Evolutionary conservation across 1,140 invertebrate species (phyloP).

Genomic region (Drosophila nikananu): DNA sequence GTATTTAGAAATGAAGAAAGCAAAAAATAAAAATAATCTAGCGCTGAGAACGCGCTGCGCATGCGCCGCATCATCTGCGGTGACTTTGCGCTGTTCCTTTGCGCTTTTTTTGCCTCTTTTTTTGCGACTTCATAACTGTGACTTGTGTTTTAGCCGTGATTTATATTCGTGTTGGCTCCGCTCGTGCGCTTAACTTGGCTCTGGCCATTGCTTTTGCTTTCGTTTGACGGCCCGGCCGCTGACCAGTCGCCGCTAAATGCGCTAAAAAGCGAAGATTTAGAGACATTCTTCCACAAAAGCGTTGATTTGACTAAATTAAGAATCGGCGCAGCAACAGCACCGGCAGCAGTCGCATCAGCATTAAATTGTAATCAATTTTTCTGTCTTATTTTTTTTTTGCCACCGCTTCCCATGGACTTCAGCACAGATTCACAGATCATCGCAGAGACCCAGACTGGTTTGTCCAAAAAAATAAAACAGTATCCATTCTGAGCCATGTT

Average conservation of each 20-base stretch:
- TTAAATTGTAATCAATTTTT: slow-evolving; percentile 75
- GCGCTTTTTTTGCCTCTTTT: slow-evolving; percentile 8
- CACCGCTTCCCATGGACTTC: slow-evolving; percentile 51
- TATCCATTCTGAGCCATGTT: slow-evolving; percentile 39
- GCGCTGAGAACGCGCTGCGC: slow-evolving; percentile 39
- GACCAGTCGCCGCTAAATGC: slow-evolving; percentile 55
- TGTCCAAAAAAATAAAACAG: slow-evolving; percentile 25
- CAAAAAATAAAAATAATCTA: not conserved
- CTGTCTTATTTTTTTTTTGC: slow-evolving; percentile 37
- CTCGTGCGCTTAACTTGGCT: slow-evolving; percentile 36
- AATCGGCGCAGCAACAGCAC: slow-evolving; percentile 12
- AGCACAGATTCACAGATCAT: slow-evolving; percentile 40
- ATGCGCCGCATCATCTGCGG: slow-evolving; percentile 50
- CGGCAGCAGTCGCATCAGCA: slow-evolving; percentile 33
- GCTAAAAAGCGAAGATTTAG: slow-evolving; percentile 62
- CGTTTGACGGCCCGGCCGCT: slow-evolving; percentile 32
- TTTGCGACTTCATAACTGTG: slow-evolving; percentile 51
- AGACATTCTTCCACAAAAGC: slow-evolving; percentile 66
- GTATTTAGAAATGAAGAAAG: not conserved
- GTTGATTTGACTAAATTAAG: slow-evolving; percentile 79
- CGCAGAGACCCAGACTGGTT: slow-evolving; percentile 66
- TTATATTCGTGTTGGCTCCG: slow-evolving; percentile 35
- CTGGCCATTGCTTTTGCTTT: slow-evolving; percentile 50
- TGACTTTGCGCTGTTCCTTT: slow-evolving; percentile 20
- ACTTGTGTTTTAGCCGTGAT: slow-evolving; percentile 47